phyloP scores from a whole-genome alignment of 2,113 vertebrate species.

The Cyanoramphus novaezelandiae region DNA sequence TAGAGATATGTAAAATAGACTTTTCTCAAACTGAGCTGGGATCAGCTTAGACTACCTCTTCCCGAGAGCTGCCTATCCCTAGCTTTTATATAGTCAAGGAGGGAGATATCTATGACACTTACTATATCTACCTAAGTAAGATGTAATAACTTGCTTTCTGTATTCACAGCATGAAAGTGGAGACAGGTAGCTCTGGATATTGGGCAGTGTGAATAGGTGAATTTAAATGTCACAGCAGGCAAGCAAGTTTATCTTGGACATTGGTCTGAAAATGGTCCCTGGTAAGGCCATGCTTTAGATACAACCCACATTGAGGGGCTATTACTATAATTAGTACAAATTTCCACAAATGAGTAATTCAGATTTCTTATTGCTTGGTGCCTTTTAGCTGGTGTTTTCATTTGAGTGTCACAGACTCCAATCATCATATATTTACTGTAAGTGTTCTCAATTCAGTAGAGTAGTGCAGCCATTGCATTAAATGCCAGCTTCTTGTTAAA shows the following conservation, averaged over 20 bases:
- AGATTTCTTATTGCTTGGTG: neutral
- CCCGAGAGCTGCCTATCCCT: neutral
- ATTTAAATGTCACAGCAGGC: neutral
- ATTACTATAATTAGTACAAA: neutral
- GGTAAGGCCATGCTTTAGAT: neutral
- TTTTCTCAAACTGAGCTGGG: neutral
- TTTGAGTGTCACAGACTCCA: neutral
- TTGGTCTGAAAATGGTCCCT: neutral
- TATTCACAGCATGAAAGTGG: neutral
- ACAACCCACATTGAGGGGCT: neutral
- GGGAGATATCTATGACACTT: neutral
- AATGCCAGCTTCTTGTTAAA: neutral
- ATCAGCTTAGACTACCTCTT: neutral
- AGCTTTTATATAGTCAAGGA: neutral
- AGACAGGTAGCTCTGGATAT: neutral
- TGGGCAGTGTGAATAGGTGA: neutral
- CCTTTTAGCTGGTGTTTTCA: neutral
- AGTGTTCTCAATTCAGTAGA: neutral
- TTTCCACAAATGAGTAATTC: neutral
- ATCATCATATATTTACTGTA: neutral
- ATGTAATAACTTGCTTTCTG: neutral
- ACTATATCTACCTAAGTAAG: neutral
- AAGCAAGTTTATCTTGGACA: neutral
- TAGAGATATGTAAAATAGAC: neutral
- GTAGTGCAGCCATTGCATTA: neutral